Evolutionary conservation across 2,113 vertebrate genomes (phyloP), one percentile per base, ranked within the genome.

Genomic region (Meriones unguiculatus): DNA sequence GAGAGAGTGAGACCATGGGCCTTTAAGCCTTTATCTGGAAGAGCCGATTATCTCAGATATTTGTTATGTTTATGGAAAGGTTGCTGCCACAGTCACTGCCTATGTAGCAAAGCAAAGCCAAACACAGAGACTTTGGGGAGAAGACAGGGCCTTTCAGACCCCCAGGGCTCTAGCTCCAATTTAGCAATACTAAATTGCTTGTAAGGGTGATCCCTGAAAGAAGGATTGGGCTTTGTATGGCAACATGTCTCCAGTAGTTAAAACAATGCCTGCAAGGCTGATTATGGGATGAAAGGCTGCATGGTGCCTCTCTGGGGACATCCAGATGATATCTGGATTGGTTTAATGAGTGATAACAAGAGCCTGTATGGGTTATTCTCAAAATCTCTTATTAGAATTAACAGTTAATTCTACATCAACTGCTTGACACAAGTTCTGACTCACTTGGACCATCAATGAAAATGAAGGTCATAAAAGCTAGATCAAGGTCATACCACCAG

Each of bases 271-370:
- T 46, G 38, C 52, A 0, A 14, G 30, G 2, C 50, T 87, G 24
- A 41, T 91, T 91, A 72, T 32, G 46, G 59, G 59, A 89, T 64
- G 54, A 78, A 82, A 41, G 87, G 28, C 72, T 75, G 57, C 14
- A 32, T 20, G 41, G 32, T 76, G n/a, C 22, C 30, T 69, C 41
- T 91, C 32, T n/a, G 41, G 41, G 35, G n/a, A 30, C 32, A 52
- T 41, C 69, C 18, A 75, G 52, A 64, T 86, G 25, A 57, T n/a
- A 17, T 88, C 86, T 67, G 28, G 46, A 57, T 69, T n/a, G 25
- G 69, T 95, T 95, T 65, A 70, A 25, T 87, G 77, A 94, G 46
- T 76, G 69, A 41, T 59, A 76, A 64, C 62, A 89, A 70, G 57
- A 87, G 41, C n/a, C n/a, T 15, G 73, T 76, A 70, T 59, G 73